A percentile compares a stretch with the other conserved stretches of the same genome.
These are phyloP conservation scores for Hippocampus comes DNA, from an alignment of 2,113 vertebrate species.

Conservation along the genomic window DNA sequence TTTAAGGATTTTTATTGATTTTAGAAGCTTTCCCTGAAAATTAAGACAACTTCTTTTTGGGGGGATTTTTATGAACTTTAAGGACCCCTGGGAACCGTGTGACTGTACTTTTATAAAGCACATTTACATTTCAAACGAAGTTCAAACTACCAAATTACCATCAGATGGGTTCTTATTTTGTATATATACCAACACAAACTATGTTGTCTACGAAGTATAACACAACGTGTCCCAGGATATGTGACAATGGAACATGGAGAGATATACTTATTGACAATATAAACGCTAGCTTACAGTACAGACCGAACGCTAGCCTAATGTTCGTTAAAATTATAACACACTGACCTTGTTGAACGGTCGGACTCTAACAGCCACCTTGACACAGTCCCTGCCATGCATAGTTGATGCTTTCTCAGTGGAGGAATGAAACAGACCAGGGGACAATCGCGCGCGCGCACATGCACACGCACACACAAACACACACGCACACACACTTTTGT, in stretches of 20 bases:
- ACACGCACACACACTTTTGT: constrained; percentile 6
- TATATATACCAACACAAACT: no score
- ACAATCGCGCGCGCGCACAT: no score
- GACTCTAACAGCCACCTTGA: constrained; percentile 78
- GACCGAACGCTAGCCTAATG: neutral
- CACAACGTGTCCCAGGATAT: neutral
- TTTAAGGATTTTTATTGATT: no score
- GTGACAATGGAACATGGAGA: no score
- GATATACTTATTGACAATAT: neutral
- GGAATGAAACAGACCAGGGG: neutral
- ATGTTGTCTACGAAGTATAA: no score
- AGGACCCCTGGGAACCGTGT: no score
- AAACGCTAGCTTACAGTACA: neutral
- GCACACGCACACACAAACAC: neutral
- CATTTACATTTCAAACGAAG: no score
- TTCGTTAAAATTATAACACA: constrained; percentile 16
- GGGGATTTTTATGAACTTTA: no score
- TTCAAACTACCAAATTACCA: neutral
- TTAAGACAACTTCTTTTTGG: no score
- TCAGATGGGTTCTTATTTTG: neutral
- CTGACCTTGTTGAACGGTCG: constrained; percentile 83
- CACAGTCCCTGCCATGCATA: constrained; percentile 69
- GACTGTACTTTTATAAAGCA: no score
- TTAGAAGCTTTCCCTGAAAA: no score
- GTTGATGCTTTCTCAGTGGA: constrained; percentile 32